Percentiles rank a stretch among this genome's conserved stretches.
These are phyloP conservation scores for Lycocorax pyrrhopterus DNA, from an alignment of 2,113 vertebrate genomes.

Conservation along the genomic window DNA sequence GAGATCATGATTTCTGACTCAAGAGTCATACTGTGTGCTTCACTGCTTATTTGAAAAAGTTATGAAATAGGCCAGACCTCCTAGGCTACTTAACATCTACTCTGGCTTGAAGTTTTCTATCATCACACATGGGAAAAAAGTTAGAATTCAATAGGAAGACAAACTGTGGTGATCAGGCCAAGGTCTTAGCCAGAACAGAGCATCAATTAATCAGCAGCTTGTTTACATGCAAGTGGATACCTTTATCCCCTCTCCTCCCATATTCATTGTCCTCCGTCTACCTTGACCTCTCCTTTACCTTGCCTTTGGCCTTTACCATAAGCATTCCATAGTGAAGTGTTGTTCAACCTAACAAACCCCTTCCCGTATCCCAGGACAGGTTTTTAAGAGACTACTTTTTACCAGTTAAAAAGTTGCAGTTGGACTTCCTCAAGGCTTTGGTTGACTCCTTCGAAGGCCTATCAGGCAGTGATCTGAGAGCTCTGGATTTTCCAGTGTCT, in stretches of 20 bases:
- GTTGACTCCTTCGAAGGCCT: background rate
- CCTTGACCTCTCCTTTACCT: background rate
- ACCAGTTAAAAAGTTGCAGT: background rate
- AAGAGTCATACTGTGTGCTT: background rate
- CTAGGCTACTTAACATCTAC: background rate
- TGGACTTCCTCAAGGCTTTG: background rate
- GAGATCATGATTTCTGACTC: background rate
- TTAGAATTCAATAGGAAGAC: background rate
- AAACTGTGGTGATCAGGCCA: background rate
- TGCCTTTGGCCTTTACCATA: background rate
- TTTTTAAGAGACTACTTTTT: background rate
- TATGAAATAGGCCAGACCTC: background rate
- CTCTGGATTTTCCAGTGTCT: background rate
- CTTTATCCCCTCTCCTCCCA: background rate
- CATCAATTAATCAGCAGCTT: background rate
- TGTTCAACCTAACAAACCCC: background rate
- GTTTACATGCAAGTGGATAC: background rate
- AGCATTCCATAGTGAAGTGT: background rate
- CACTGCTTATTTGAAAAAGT: background rate
- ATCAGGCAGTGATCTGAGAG: background rate
- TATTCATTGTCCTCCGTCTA: background rate
- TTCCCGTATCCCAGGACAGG: background rate
- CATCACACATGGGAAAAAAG: accelerated
- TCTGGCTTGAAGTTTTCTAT: background rate
- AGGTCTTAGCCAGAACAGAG: background rate